A percentile compares a stretch with the other conserved stretches of the same genome.
Conservation (phyloP, 2,797 vertebrate species). For the Neostethus bicornis region DNA sequence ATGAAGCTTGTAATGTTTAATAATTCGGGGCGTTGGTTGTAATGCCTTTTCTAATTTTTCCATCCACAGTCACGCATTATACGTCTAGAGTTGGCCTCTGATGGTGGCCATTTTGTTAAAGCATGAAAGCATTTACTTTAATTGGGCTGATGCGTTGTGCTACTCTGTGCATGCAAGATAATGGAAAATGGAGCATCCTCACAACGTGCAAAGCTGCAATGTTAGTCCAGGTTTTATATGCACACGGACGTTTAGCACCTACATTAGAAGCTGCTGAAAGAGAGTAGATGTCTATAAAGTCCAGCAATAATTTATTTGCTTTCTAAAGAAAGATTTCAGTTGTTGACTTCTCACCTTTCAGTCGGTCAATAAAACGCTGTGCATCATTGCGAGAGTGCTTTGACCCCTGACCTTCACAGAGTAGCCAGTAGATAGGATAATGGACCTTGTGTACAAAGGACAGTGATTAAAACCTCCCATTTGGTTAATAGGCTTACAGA, state of each 20-base stretch:
- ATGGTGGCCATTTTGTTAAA: constrained; percentile 62
- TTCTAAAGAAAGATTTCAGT: background rate
- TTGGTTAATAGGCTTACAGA: constrained; percentile 57
- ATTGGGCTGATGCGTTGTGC: constrained; percentile 61
- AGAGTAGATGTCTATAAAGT: constrained; percentile 11
- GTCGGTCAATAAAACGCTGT: constrained; percentile 46
- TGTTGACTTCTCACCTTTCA: constrained; percentile 4
- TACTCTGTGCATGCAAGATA: constrained; percentile 64
- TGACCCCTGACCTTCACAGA: constrained; percentile 57
- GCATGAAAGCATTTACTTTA: constrained; percentile 42
- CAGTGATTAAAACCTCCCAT: constrained; percentile 61
- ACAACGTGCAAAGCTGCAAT: constrained; percentile 8
- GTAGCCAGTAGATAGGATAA: constrained; percentile 52
- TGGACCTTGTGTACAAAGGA: constrained; percentile 57
- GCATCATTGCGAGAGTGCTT: constrained; percentile 44
- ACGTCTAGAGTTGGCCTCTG: constrained; percentile 44
- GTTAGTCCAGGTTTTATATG: no score
- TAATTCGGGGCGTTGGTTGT: constrained; percentile 1
- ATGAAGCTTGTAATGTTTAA: constrained; percentile 16
- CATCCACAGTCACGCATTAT: constrained; percentile 14
- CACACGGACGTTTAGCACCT: constrained; percentile 26
- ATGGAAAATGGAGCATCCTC: constrained; percentile 61
- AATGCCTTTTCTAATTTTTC: constrained; percentile 28
- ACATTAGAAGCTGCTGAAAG: constrained; percentile 15
- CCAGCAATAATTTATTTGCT: constrained; percentile 15